Conservation (phyloP, 1,140 invertebrate species). For the Drosophila melanogaster region Release_6_plus_ISO1_MT NT_033777.3:23570501-23571000, state of each 20-base stretch:
- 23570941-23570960: slow-evolving; percentile 8
- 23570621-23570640: slow-evolving; percentile 10
- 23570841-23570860: slow-evolving; percentile 50
- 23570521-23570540: slow-evolving; percentile 54
- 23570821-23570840: slow-evolving; percentile 60
- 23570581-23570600: slow-evolving; percentile 68
- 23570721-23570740: slow-evolving; percentile 49
- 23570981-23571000: slow-evolving; percentile 13
- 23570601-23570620: slow-evolving; percentile 77
- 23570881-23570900: slow-evolving; percentile 40
- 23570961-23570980: slow-evolving; percentile 43
- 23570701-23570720: not conserved
- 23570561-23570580: slow-evolving; percentile 7
- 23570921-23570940: slow-evolving; percentile 11
- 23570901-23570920: not conserved
- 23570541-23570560: slow-evolving; percentile 15
- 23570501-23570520: slow-evolving; percentile 21
- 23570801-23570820: slow-evolving; percentile 64
- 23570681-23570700: not conserved
- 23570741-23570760: slow-evolving; percentile 81
- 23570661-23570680: slow-evolving; percentile 44
- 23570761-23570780: slow-evolving; percentile 76
- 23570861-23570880: slow-evolving; percentile 64
- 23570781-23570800: slow-evolving; percentile 20
- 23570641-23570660: slow-evolving; percentile 34